Conservation (phyloP, 2,888 invertebrate species). For the Papilio protenor region DNA sequence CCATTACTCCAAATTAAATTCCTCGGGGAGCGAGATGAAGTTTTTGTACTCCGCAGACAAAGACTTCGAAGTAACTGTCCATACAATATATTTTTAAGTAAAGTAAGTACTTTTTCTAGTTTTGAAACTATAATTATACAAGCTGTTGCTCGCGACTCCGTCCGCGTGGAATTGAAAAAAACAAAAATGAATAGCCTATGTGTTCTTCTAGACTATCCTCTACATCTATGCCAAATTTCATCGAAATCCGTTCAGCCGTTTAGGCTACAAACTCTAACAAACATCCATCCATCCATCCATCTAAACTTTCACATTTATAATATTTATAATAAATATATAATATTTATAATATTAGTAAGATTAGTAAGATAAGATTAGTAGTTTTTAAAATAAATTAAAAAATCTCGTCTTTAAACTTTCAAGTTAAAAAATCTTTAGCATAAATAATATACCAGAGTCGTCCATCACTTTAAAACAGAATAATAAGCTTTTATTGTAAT, state of each 20-base stretch:
- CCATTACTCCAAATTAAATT: slow-evolving; percentile 85
- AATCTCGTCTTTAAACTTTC: neutral
- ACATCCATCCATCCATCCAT: no score
- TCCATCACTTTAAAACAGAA: slow-evolving; percentile 8
- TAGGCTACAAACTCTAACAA: no score
- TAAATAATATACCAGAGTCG: neutral
- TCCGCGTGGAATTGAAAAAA: no score
- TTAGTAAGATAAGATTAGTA: no score
- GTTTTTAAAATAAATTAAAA: neutral
- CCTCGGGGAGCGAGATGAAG: slow-evolving; percentile 82
- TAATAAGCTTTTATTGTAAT: slow-evolving; percentile 11
- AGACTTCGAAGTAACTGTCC: slow-evolving; percentile 69
- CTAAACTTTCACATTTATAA: no score
- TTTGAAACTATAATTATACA: neutral
- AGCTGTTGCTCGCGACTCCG: no score
- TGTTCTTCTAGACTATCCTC: no score
- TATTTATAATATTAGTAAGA: no score
- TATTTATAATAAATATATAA: no score
- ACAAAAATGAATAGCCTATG: no score
- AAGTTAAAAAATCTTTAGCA: neutral
- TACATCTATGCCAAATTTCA: no score
- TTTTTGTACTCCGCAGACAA: slow-evolving; percentile 80
- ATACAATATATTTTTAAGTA: slow-evolving; percentile 52
- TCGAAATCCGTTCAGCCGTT: no score
- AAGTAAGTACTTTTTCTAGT: neutral